Evolutionary conservation across 2,113 vertebrate genomes (phyloP).

Genomic region (Siphamia tubifer): DNA sequence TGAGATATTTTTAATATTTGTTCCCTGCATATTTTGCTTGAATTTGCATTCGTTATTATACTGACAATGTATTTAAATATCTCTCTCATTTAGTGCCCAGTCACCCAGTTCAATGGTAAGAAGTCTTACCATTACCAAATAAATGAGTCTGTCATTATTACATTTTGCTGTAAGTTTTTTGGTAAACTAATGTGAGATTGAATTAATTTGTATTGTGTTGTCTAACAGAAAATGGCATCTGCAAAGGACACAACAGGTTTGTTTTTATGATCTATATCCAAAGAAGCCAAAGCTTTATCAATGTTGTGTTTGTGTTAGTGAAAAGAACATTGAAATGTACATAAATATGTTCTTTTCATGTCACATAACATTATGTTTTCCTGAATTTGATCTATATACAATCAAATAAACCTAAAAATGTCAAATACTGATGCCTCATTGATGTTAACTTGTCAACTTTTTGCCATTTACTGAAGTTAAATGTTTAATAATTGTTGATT

Average conservation of each 20-base stretch:
- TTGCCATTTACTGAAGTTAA: no score
- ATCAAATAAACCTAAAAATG: no score
- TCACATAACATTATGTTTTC: no score
- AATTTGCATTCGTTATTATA: not conserved
- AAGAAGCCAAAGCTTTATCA: no score
- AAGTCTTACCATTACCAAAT: not conserved
- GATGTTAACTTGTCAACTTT: no score
- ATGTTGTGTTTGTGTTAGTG: no score
- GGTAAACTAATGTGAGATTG: not conserved
- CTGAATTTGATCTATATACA: no score
- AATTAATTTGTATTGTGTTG: not conserved
- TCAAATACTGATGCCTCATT: no score
- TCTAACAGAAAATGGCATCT: conserved; percentile 56
- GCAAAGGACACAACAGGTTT: conserved; percentile 63
- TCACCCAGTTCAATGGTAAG: conserved; percentile 62
- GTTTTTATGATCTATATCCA: not conserved
- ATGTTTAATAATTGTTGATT: no score
- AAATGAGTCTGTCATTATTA: not conserved
- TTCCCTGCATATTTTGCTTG: not conserved
- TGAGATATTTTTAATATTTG: conserved; percentile 28
- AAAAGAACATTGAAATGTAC: no score
- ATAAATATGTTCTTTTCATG: no score
- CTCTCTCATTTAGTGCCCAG: conserved; percentile 58
- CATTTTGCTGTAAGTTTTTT: not conserved
- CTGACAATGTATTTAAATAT: not conserved